Evolutionary conservation across 2,113 vertebrate genomes (phyloP).

Genomic region (Pyxicephalus adspersus): DNA sequence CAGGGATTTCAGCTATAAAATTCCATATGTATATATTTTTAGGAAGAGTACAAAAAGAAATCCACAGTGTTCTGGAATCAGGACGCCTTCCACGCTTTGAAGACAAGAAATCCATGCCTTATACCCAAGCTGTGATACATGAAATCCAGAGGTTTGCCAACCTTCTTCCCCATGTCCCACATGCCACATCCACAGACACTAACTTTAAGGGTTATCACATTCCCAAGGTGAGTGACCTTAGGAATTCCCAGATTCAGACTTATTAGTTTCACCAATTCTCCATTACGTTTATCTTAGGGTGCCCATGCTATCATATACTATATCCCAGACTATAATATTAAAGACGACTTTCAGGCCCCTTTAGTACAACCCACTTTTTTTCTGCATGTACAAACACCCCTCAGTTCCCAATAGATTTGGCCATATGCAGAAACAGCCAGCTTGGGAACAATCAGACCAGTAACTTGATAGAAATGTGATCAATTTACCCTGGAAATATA

Average conservation of each 20-base stretch:
- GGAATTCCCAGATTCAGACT: background rate
- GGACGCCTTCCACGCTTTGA: slow-evolving; percentile 61
- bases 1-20: background rate
- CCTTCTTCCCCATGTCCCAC: slow-evolving; percentile 72
- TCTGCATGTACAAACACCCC: too few species aligned
- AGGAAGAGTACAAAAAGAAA: slow-evolving; percentile 74
- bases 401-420: too few species aligned
- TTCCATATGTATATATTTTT: slow-evolving; percentile 14
- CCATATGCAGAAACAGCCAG: too few species aligned
- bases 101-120: slow-evolving; percentile 73
- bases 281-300: too few species aligned
- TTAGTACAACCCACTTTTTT: too few species aligned
- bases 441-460: too few species aligned
- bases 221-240: slow-evolving; percentile 68
- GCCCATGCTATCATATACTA: too few species aligned
- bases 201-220: slow-evolving; percentile 72
- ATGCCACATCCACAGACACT: slow-evolving; percentile 62
- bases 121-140: slow-evolving; percentile 83
- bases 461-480: too few species aligned
- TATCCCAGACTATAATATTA: too few species aligned
- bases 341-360: too few species aligned
- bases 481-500: too few species aligned
- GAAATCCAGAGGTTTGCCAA: slow-evolving; percentile 88
- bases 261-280: too few species aligned
- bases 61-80: slow-evolving; percentile 60